These are phyloP conservation scores for Pogonocherus hispidulus DNA, from an alignment of 2,888 invertebrate species.

Conservation along the genomic window DNA sequence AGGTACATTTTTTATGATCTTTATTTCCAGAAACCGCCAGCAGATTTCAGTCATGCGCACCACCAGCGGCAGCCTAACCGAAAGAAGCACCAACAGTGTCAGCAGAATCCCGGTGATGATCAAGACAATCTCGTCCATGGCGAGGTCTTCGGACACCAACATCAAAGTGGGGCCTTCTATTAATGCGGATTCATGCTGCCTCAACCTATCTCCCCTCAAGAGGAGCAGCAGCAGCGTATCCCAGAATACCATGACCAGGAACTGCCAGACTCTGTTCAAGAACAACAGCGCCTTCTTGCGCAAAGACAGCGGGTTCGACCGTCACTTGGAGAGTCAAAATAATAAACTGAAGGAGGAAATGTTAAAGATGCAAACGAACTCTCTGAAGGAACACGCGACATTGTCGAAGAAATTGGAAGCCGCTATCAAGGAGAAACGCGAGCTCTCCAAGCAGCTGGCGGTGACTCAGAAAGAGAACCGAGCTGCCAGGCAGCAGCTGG, in stretches of 20 bases:
- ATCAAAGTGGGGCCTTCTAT: conserved; percentile 32
- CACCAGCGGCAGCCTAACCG: neutral
- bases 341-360: conserved; percentile 59
- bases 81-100: conserved; percentile 21
- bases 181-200: conserved; percentile 50
- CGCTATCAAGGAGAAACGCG: conserved; percentile 59
- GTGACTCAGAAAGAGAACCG: conserved; percentile 60
- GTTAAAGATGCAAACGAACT: conserved; percentile 55
- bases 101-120: conserved; percentile 52
- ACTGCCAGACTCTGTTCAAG: conserved; percentile 48
- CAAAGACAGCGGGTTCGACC: conserved; percentile 19
- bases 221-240: conserved; percentile 47
- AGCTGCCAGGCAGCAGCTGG: conserved; percentile 61
- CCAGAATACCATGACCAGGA: conserved; percentile 31
- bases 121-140: conserved; percentile 28
- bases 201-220: conserved; percentile 41
- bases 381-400: conserved; percentile 59
- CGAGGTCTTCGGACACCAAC: conserved; percentile 44
- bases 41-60: conserved; percentile 3
- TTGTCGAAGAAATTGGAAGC: conserved; percentile 60
- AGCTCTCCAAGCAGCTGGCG: conserved; percentile 55
- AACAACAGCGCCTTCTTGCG: conserved; percentile 39
- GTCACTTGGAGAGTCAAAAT: conserved; percentile 48
- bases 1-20: too few species aligned
- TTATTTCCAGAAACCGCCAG: conserved; percentile 8